Percentiles rank a stretch among this genome's conserved stretches.
Conservation (phyloP, 2,113 vertebrate species). For the Cheilinus undulatus region DNA sequence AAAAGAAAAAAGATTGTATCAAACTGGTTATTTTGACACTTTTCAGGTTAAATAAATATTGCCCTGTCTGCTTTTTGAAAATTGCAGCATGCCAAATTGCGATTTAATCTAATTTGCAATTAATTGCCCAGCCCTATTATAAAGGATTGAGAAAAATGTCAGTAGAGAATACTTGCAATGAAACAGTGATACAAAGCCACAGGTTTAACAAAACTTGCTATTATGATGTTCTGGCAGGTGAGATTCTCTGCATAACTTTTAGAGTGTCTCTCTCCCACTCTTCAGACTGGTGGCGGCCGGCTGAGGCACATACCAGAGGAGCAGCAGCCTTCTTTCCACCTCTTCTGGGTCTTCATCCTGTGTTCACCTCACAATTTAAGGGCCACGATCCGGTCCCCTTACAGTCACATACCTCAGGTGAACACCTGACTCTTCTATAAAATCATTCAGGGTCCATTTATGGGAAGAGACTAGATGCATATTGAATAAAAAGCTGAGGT, state of each 20-base stretch:
- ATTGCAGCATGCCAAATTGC: no score
- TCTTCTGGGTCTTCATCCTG: constrained; percentile 88
- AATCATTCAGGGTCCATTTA: constrained; percentile 67
- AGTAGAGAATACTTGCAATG: neutral
- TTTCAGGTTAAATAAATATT: no score
- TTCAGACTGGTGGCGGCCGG: constrained; percentile 92
- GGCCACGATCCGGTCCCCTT: constrained; percentile 85
- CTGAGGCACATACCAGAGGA: constrained; percentile 84
- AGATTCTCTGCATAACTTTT: constrained; percentile 17
- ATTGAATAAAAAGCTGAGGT: no score
- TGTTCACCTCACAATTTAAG: constrained; percentile 87
- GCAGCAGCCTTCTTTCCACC: constrained; percentile 90
- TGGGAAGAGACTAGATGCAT: neutral
- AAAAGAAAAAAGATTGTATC: no score
- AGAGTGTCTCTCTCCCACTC: neutral
- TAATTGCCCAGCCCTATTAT: no score
- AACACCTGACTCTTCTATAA: constrained; percentile 83
- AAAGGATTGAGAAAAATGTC: no score
- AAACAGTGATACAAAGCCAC: neutral
- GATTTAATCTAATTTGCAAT: no score
- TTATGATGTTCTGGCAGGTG: neutral
- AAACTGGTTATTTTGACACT: no score
- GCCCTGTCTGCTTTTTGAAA: no score
- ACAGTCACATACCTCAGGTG: constrained; percentile 85
- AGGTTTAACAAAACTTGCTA: neutral